These are phyloP conservation scores for Chironomus tepperi DNA, from an alignment of 1,140 invertebrate species.

Conservation along the genomic window DNA sequence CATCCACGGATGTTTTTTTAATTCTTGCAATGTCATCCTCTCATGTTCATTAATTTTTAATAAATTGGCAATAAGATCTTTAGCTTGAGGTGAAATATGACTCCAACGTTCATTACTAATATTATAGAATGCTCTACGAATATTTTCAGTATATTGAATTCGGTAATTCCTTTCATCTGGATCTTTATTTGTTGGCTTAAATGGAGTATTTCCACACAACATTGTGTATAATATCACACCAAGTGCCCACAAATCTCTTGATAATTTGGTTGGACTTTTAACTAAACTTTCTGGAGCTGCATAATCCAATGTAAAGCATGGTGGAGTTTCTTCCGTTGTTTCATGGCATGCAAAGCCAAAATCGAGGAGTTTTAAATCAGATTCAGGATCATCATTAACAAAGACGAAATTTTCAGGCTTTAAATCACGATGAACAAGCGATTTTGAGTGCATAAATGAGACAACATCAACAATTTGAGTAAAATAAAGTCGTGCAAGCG, in stretches of 20 bases:
- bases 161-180: neutral
- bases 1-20: neutral
- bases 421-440: conserved; percentile 79
- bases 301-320: conserved; percentile 82
- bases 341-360: conserved; percentile 82
- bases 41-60: neutral
- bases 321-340: conserved; percentile 53
- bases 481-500: conserved; percentile 65
- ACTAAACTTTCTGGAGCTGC: conserved; percentile 69
- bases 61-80: neutral
- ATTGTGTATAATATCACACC: conserved; percentile 84
- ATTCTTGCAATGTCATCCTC: neutral
- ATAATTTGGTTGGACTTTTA: conserved; percentile 62
- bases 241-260: conserved; percentile 84
- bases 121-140: neutral
- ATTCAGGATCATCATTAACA: conserved; percentile 47
- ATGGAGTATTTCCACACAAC: conserved; percentile 73
- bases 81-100: neutral
- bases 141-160: neutral
- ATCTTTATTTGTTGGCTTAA: conserved; percentile 33
- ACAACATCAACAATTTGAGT: conserved; percentile 69
- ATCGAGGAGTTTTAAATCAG: conserved; percentile 74
- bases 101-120: neutral
- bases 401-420: conserved; percentile 86
- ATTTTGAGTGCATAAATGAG: conserved; percentile 65